A percentile compares a stretch with the other conserved stretches of the same genome.
phyloP scores from a whole-genome alignment of 2,888 invertebrate species.

The Epiblema foenella region DNA sequence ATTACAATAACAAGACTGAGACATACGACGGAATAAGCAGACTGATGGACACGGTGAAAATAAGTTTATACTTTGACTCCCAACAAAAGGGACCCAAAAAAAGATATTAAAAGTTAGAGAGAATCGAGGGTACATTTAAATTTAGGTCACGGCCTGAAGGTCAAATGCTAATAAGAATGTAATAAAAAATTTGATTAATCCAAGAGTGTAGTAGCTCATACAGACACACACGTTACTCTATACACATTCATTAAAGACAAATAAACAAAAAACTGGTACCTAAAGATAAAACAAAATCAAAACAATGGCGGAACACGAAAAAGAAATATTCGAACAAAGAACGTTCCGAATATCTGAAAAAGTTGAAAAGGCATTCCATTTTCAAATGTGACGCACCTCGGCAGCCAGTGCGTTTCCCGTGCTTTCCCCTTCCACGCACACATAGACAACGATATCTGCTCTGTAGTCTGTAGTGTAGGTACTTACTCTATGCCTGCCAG shows the following conservation, averaged over 20 bases:
- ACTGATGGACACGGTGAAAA: too few relatives aligned
- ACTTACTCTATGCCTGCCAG: slow-evolving; percentile 24
- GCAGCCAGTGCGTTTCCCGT: slow-evolving; percentile 60
- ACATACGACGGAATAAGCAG: too few relatives aligned
- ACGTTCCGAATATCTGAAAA: slow-evolving; percentile 65
- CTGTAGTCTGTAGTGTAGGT: slow-evolving; percentile 23
- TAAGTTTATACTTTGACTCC: too few relatives aligned
- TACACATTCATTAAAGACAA: slow-evolving; percentile 14
- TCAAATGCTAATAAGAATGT: not conserved
- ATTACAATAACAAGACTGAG: too few relatives aligned
- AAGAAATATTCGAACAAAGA: slow-evolving; percentile 48
- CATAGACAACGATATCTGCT: slow-evolving; percentile 48
- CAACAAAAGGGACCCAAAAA: too few relatives aligned
- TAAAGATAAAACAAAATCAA: slow-evolving; percentile 36
- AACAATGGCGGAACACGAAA: slow-evolving; percentile 38
- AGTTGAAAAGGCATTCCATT: slow-evolving; percentile 75
- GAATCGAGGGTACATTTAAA: too few relatives aligned
- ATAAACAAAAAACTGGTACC: slow-evolving; percentile 29
- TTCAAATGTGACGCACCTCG: slow-evolving; percentile 64
- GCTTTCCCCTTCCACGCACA: slow-evolving; percentile 75
- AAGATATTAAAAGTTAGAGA: too few relatives aligned
- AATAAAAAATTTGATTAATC: not conserved
- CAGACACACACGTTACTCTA: too few relatives aligned
- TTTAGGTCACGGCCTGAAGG: not conserved
- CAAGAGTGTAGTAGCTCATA: not conserved